Conservation (phyloP, 53 echinoderm and acorn worm species). For the Crossaster papposus region DNA sequence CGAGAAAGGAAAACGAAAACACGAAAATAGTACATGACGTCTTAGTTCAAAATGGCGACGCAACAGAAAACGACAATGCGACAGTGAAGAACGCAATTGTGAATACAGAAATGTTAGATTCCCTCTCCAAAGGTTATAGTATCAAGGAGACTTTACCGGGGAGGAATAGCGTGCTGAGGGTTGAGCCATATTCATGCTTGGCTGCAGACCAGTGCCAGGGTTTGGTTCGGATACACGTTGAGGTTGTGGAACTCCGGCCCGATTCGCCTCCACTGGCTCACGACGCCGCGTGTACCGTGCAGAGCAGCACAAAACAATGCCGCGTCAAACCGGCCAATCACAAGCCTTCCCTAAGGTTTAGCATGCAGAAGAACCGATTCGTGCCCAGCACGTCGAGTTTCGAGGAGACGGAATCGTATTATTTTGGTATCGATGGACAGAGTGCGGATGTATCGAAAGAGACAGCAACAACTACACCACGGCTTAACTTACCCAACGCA, state of each 20-base stretch:
- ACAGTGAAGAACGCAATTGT: neutral
- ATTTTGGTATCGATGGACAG: constrained; percentile 24
- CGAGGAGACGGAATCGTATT: constrained; percentile 59
- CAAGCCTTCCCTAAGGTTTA: constrained; percentile 58
- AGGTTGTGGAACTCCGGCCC: constrained; percentile 67
- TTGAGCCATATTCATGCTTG: constrained; percentile 39
- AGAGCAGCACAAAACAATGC: constrained; percentile 61
- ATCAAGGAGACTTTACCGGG: constrained; percentile 11
- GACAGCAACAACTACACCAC: neutral
- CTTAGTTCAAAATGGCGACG: neutral
- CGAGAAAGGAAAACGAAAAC: neutral
- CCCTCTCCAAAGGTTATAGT: neutral
- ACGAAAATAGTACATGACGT: neutral
- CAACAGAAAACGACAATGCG: neutral
- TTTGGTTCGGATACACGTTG: constrained; percentile 60
- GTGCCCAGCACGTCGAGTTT: constrained; percentile 49
- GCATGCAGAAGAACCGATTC: constrained; percentile 66
- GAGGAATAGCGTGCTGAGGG: constrained; percentile 16
- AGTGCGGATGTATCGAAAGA: neutral
- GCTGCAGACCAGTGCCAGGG: constrained; percentile 11
- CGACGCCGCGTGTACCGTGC: constrained; percentile 52
- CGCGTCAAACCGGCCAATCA: constrained; percentile 20
- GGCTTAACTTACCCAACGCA: constrained; percentile 7
- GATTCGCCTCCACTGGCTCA: constrained; percentile 52
- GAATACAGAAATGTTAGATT: neutral